phyloP scores from a whole-genome alignment of 2,888 invertebrate species.

The Eucera pruinosa region DNA sequence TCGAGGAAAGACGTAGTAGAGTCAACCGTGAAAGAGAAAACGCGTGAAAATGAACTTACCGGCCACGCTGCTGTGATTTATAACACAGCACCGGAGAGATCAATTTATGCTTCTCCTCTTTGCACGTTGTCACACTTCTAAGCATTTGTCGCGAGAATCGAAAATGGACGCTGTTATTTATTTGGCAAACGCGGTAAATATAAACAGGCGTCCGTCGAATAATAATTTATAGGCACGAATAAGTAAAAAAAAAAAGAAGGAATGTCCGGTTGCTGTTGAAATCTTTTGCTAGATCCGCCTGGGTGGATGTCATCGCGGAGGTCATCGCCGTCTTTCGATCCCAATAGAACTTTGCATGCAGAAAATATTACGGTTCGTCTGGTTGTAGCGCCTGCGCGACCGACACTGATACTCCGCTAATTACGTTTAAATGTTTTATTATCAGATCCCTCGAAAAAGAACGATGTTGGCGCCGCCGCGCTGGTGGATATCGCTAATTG shows the following conservation, averaged over 20 bases:
- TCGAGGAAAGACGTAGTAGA: background rate
- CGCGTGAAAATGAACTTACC: constrained; percentile 5
- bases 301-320: constrained; percentile 35
- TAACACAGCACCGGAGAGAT: background rate
- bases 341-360: constrained; percentile 42
- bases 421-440: constrained; percentile 38
- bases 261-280: background rate
- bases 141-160: too few species aligned
- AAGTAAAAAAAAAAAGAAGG: too few species aligned
- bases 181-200: background rate
- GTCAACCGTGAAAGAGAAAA: background rate
- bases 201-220: background rate
- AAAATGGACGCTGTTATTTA: background rate
- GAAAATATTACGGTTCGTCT: constrained; percentile 29
- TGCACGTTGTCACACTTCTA: too few species aligned
- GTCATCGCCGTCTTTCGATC: constrained; percentile 41
- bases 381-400: background rate
- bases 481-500: background rate
- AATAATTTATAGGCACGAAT: background rate
- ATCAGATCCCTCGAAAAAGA: constrained; percentile 25
- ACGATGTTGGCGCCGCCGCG: background rate
- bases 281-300: constrained; percentile 12
- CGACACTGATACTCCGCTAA: background rate
- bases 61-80: background rate
- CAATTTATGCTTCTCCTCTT: too few species aligned